These are phyloP conservation scores for Stichodactyla mertensii DNA, from an alignment of 64 coral and sea anemone genomes.

Conservation along the genomic window DNA sequence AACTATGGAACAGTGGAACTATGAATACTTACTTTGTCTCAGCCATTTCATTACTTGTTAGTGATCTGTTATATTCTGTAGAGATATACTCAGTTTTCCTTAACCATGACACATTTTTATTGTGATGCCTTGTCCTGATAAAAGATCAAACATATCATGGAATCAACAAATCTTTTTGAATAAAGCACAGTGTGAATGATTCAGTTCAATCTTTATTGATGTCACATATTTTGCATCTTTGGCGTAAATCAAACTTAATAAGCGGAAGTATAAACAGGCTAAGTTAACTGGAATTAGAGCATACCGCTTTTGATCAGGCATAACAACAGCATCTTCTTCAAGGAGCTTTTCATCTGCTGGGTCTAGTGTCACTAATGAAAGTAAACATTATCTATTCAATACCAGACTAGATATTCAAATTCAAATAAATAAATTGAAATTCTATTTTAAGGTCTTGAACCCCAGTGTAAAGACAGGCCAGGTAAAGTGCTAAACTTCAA, in stretches of 20 bases:
- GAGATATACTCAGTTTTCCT: conserved; percentile 97
- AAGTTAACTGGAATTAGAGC: no score
- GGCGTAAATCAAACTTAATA: no score
- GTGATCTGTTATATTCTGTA: conserved; percentile 91
- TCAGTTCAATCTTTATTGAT: no score
- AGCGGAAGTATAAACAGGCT: not conserved
- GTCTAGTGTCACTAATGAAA: conserved; percentile 60
- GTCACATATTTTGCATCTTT: no score
- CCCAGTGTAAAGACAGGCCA: no score
- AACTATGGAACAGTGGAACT: not conserved
- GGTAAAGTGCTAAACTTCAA: no score
- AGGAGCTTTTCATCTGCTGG: conserved; percentile 91
- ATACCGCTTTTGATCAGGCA: conserved; percentile 92
- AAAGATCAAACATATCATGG: not conserved
- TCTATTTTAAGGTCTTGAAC: not conserved
- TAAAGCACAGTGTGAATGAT: no score
- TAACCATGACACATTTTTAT: conserved; percentile 98
- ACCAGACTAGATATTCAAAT: no score
- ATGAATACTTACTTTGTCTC: conserved; percentile 76
- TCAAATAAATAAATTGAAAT: not conserved
- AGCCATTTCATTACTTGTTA: conserved; percentile 96
- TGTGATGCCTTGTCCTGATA: conserved; percentile 85
- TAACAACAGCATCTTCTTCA: conserved; percentile 84
- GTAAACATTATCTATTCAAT: not conserved
- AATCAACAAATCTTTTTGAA: not conserved